Conservation (phyloP, 2,113 vertebrate species). For the Rhinogobius similis region DNA sequence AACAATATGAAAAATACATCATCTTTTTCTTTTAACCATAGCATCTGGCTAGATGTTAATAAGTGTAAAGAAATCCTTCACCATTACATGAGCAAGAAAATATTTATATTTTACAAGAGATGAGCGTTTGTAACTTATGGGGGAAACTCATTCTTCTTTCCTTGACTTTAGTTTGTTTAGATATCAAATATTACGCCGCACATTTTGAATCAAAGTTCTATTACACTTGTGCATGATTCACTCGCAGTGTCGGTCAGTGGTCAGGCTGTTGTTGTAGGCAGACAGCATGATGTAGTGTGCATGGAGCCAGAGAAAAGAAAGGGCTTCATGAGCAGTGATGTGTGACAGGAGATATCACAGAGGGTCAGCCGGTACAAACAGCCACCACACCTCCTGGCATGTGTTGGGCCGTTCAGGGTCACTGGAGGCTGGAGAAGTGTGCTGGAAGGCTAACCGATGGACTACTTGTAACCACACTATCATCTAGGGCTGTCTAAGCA, state of each 20-base stretch:
- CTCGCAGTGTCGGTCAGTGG: slow-evolving; percentile 18
- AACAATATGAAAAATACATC: no score
- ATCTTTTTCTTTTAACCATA: no score
- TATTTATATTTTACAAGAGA: not conserved
- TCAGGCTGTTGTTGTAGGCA: slow-evolving; percentile 45
- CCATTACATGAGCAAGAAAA: no score
- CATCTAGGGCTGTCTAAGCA: slow-evolving; percentile 52
- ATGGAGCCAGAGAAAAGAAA: slow-evolving; percentile 63
- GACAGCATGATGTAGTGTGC: slow-evolving; percentile 68
- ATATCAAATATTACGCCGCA: not conserved
- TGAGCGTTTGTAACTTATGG: not conserved
- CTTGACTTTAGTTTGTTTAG: not conserved
- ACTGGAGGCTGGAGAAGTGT: slow-evolving; percentile 56
- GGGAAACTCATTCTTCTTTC: not conserved
- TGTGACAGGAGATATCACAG: slow-evolving; percentile 76
- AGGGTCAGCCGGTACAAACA: slow-evolving; percentile 72
- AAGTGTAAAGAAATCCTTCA: no score
- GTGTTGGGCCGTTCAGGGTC: slow-evolving; percentile 69
- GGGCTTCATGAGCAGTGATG: slow-evolving; percentile 69
- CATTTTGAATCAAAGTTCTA: not conserved
- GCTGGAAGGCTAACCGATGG: slow-evolving; percentile 7
- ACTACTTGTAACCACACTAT: slow-evolving; percentile 34
- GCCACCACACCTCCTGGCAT: slow-evolving; percentile 71
- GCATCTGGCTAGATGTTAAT: no score
- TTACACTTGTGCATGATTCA: not conserved